phyloP scores from a whole-genome alignment of 2,113 vertebrate species.

The Melospiza georgiana region DNA sequence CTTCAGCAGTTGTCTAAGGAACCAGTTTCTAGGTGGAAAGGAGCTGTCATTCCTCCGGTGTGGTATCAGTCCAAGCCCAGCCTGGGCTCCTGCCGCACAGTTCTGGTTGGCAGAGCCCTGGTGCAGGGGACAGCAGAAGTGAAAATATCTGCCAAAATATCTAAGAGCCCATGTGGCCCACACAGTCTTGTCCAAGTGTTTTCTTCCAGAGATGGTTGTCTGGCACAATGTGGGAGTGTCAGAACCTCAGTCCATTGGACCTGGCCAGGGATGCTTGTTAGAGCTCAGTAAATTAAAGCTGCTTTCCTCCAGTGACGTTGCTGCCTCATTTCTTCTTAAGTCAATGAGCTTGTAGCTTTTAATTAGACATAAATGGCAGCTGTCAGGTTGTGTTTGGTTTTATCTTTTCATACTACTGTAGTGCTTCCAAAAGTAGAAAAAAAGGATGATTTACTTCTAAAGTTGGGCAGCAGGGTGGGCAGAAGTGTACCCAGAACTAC shows the following conservation, averaged over 20 bases:
- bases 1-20: not conserved
- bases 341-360: conserved; percentile 39
- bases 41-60: not conserved
- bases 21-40: not conserved
- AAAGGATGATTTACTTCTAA: not conserved
- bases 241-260: accelerated
- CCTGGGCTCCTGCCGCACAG: not conserved
- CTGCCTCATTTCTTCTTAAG: not conserved
- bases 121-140: not conserved
- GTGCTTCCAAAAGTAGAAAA: not conserved
- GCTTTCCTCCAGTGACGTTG: not conserved
- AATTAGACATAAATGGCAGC: not conserved
- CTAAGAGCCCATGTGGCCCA: not conserved
- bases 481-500: not conserved
- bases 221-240: not conserved
- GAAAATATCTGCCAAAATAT: not conserved
- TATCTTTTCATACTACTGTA: not conserved
- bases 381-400: not conserved
- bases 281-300: not conserved
- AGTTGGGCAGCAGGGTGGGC: not conserved
- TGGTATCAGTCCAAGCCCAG: not conserved
- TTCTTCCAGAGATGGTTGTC: not conserved
- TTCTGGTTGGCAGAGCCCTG: not conserved
- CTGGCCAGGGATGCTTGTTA: not conserved
- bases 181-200: not conserved